Evolutionary conservation across 1,140 invertebrate genomes (phyloP), one percentile per base, ranked within the genome.

Genomic region (Lasioglossum baleicum): DNA sequence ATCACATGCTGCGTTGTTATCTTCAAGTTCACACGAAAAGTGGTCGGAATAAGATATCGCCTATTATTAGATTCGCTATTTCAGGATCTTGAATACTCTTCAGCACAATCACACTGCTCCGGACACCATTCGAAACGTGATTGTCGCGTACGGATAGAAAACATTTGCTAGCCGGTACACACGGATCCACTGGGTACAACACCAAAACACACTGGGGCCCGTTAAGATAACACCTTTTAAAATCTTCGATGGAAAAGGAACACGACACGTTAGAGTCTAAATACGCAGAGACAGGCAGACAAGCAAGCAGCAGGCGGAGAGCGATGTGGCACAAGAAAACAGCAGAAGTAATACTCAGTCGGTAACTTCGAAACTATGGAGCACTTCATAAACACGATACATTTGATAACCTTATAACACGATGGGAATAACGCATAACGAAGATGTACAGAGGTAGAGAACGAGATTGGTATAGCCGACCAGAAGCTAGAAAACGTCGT

Each of bases 1-100:
- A 71, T 75, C 82, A 63, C 75, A 75, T 71, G 82, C 56, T 83
- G 74, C 75, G 66, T 65, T 75, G 73, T 75, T 84, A 82, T 89
- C 85, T 87, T 88, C 88, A 89, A 89, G 88, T 89, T 89, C 87
- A 88, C 80, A 83, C 83, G 83, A 85, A 85, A 82, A 87, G 84
- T 82, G 79, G 81, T 79, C 68, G 81, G 71, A 86, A 83, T 82
- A 84, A 84, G 80, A 79, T 87, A 88, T 85, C 74, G 77, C 70
- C 83, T 88, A 88, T 88, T 85, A 83, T 88, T 88, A 88, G 87
- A 74, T 73, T 68, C 72, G 73, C 83, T 88, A 88, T 88, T 88
- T 88, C 76, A 75, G 80, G 79, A 70, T 80, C 56, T 85, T 85
- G 84, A 83, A 81, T 80, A 60, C 60, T 83, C 81, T 86, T 64